Percentiles rank a stretch among this genome's conserved stretches.
Evolutionary conservation across 1,140 invertebrate genomes (phyloP).

Genomic region (Trichonephila inaurata): DNA sequence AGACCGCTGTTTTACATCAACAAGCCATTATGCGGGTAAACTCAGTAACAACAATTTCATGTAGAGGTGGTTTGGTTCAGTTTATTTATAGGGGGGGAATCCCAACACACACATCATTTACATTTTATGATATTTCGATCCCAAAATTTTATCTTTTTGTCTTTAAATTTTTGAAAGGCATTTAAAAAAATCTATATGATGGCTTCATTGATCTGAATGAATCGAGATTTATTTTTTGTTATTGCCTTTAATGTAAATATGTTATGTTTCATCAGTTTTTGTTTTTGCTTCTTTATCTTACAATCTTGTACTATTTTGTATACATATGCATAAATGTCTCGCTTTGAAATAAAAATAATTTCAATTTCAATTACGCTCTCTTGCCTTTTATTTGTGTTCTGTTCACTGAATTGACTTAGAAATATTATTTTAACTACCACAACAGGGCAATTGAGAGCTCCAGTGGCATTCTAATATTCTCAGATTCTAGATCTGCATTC

Average conservation of each 20-base stretch:
- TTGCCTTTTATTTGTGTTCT: neutral
- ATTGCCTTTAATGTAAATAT: neutral
- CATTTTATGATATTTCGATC: too few relatives aligned
- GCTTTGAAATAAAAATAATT: conserved; percentile 30
- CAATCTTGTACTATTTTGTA: conserved; percentile 3
- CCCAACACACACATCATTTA: too few relatives aligned
- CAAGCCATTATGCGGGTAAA: neutral
- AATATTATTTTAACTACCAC: too few relatives aligned
- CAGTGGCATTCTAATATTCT: too few relatives aligned
- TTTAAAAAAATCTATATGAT: neutral
- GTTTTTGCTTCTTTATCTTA: neutral
- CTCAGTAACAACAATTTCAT: neutral
- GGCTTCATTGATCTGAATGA: neutral
- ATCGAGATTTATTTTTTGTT: neutral
- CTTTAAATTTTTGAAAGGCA: neutral
- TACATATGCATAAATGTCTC: conserved; percentile 13
- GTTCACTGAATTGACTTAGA: too few relatives aligned
- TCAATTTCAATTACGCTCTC: neutral
- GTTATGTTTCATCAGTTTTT: neutral
- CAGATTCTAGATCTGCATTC: too few relatives aligned
- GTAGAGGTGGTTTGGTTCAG: neutral
- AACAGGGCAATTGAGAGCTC: too few relatives aligned
- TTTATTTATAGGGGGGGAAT: too few relatives aligned
- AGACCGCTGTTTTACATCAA: neutral
- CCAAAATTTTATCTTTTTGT: neutral